Evolutionary conservation across 2,888 invertebrate genomes (phyloP).

Genomic region (Phania funesta): DNA sequence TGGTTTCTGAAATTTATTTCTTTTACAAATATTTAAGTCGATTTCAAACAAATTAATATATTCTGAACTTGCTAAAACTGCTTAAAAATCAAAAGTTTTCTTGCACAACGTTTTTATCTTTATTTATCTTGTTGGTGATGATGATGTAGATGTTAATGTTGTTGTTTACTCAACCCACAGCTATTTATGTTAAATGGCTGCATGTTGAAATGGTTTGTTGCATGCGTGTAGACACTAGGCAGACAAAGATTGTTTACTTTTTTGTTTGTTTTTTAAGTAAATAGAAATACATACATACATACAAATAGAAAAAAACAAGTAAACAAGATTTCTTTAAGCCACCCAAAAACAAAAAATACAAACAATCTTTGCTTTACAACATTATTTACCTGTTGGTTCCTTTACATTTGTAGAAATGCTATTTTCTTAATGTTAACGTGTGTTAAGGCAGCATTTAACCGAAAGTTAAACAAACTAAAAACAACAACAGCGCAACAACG

Average conservation of each 20-base stretch:
- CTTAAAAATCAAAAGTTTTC: slow-evolving; percentile 21
- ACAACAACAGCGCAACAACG: slow-evolving; percentile 1
- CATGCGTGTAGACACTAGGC: slow-evolving; percentile 62
- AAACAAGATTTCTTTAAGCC: slow-evolving; percentile 47
- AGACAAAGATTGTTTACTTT: slow-evolving; percentile 56
- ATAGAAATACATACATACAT: not conserved
- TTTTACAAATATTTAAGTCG: not conserved
- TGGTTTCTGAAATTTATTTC: not conserved
- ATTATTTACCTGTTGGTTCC: slow-evolving; percentile 47
- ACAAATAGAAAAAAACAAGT: not conserved
- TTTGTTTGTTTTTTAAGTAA: not conserved
- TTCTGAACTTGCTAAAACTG: not conserved
- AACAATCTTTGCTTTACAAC: slow-evolving; percentile 21
- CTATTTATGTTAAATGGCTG: slow-evolving; percentile 24
- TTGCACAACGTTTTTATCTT: slow-evolving; percentile 1
- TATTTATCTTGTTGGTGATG: not conserved
- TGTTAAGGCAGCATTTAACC: slow-evolving; percentile 44
- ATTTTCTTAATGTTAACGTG: slow-evolving; percentile 16
- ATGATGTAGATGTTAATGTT: not conserved
- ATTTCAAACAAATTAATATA: not conserved
- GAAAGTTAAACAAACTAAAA: slow-evolving; percentile 62
- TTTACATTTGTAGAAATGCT: slow-evolving; percentile 35
- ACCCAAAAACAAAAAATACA: not conserved
- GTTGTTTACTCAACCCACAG: slow-evolving; percentile 44
- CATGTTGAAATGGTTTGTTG: slow-evolving; percentile 23